phyloP scores from a whole-genome alignment of 2,113 vertebrate species.

The Esox niger region DNA sequence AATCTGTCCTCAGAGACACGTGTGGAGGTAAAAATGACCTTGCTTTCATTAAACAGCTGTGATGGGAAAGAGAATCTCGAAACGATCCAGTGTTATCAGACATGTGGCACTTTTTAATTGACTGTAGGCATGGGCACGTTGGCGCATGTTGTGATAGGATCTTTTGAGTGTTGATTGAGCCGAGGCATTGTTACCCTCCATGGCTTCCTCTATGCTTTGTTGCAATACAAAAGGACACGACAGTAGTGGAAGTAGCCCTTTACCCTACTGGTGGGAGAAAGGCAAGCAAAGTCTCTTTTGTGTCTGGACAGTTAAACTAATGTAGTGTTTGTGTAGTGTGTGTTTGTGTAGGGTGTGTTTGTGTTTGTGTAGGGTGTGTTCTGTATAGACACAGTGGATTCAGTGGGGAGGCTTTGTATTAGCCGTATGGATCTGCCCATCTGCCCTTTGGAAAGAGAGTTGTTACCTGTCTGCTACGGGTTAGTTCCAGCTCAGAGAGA shows the following conservation, averaged over 20 bases:
- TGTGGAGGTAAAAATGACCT: neutral
- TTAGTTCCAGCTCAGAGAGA: slow-evolving; percentile 29
- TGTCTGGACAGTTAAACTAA: neutral
- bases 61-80: neutral
- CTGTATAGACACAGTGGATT: neutral
- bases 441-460: slow-evolving; percentile 5
- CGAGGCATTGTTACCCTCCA: neutral
- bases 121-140: neutral
- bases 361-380: slow-evolving; percentile 34
- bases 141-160: neutral
- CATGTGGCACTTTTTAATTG: neutral
- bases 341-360: slow-evolving; percentile 52
- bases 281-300: neutral
- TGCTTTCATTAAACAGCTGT: neutral
- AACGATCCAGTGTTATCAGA: neutral
- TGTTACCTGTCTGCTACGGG: slow-evolving; percentile 23
- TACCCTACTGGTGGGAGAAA: neutral
- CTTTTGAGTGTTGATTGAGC: neutral
- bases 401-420: slow-evolving; percentile 2
- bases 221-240: neutral
- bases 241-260: neutral
- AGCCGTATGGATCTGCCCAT: slow-evolving; percentile 7
- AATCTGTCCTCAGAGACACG: neutral
- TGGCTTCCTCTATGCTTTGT: neutral
- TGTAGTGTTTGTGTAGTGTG: slow-evolving; percentile 27